These are phyloP conservation scores for Leptinotarsa rubiginosa DNA, from an alignment of 2,888 invertebrate genomes.

Conservation along the genomic window DNA sequence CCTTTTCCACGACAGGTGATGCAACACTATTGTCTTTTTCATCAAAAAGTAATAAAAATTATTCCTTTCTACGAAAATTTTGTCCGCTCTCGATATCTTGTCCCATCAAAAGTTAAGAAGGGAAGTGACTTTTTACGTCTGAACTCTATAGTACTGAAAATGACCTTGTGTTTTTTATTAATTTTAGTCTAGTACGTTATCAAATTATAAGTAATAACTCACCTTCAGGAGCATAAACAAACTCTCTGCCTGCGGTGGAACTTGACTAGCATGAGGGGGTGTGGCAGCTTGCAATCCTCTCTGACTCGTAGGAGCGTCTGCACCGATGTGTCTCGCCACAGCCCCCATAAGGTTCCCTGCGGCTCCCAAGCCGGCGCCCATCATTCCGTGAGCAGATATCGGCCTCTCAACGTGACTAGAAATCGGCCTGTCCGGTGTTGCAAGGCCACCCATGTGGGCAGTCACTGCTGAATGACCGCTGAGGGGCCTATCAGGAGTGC, in stretches of 20 bases:
- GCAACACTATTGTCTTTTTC: too few species aligned
- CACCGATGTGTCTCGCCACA: constrained; percentile 65
- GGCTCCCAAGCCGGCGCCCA: constrained; percentile 63
- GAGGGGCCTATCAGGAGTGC: constrained; percentile 57
- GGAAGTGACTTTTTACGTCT: not conserved
- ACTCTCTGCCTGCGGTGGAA: constrained; percentile 86
- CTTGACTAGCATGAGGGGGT: constrained; percentile 82
- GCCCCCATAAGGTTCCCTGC: constrained; percentile 65
- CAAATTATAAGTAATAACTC: constrained; percentile 50
- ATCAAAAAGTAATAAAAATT: too few species aligned
- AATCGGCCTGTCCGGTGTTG: constrained; percentile 53
- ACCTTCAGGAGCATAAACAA: constrained; percentile 82
- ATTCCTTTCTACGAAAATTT: too few species aligned
- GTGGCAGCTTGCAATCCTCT: constrained; percentile 70
- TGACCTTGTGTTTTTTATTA: too few species aligned
- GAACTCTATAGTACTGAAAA: not conserved
- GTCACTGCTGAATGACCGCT: constrained; percentile 52
- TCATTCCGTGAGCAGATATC: constrained; percentile 60
- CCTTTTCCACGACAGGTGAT: too few species aligned
- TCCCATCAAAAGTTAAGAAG: too few species aligned
- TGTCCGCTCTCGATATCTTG: too few species aligned
- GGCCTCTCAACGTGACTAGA: constrained; percentile 60
- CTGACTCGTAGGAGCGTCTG: constrained; percentile 69
- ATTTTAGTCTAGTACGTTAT: not conserved
- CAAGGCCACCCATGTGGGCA: constrained; percentile 39